Evolutionary conservation across 2,797 vertebrate genomes (phyloP), one percentile per base, ranked within the genome.

Genomic region (Nannoperca obscura): DNA sequence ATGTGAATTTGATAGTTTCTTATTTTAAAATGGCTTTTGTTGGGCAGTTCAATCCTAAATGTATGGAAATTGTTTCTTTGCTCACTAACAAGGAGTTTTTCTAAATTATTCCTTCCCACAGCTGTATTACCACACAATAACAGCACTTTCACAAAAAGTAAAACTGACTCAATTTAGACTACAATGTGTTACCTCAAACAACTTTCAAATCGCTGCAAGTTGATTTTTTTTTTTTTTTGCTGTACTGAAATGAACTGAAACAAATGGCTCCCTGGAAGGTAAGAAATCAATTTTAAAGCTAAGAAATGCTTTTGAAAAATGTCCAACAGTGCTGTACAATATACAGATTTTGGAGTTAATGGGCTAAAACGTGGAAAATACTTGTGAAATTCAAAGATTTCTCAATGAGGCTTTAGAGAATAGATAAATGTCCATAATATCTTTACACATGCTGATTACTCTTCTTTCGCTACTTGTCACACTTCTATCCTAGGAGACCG

Each of bases 261-360:
- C 66, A 82, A 84, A 88, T 46, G 46, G 75, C 53, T 84, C 79
- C 61, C 65, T 0, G 14, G 65, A 67, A 85, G 52, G 68, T 67
- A 81, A 75, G 69, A 85, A 83, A 86, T 92, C 57, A 69, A 72
- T 84, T 60, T 49, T 40, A 85, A 69, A 80, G 30, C 24, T 14
- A 69, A 68, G 53, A 76, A 59, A 36, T 66, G 32, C 22, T 67
- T 76, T 63, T 81, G 61, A 74, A 74, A 84, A 82, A 78, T 46
- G 38, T 38, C 66, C 49, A 47, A 40, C 13, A 30, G 27, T 34
- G 50, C 42, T 62, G 20, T 68, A 19, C 32, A 75, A 65, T 64
- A 60, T 61, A 68, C 4, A 64, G 69, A 59, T 66, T 74, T 34
- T 71, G 46, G 36, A 85, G 76, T 80, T 81, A 85, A 86, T 84